A percentile compares a stretch with the other conserved stretches of the same genome.
Evolutionary conservation across 2,888 invertebrate species (phyloP).

Genomic region (Halocaridina rubra): DNA sequence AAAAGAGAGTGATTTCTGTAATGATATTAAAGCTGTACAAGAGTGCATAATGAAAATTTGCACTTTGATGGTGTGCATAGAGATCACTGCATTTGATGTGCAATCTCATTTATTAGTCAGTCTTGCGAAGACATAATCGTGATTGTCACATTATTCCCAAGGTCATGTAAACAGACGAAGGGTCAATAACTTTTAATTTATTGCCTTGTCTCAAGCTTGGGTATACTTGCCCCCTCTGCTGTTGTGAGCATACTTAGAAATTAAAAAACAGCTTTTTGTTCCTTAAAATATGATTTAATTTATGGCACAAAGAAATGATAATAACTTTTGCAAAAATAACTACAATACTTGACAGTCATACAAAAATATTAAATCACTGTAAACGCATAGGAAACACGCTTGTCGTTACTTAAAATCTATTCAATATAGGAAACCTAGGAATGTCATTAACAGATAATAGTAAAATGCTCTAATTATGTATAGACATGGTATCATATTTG

Average conservation of each 20-base stretch:
- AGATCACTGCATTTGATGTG: too few relatives aligned
- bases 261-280: background rate
- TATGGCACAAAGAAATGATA: slow-evolving; percentile 37
- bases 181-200: slow-evolving; percentile 55
- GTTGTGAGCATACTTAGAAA: slow-evolving; percentile 11
- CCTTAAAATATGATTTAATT: background rate
- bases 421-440: background rate
- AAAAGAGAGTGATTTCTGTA: too few relatives aligned
- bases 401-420: background rate
- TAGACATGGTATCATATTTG: background rate
- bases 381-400: background rate
- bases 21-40: too few relatives aligned
- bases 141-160: too few relatives aligned
- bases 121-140: too few relatives aligned
- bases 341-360: background rate
- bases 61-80: too few relatives aligned
- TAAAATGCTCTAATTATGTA: too few relatives aligned
- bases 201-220: slow-evolving; percentile 58
- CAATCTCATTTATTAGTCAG: background rate
- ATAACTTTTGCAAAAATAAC: background rate
- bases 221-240: slow-evolving; percentile 7
- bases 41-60: too few relatives aligned
- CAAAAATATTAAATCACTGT: background rate
- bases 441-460: background rate
- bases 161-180: slow-evolving; percentile 43